phyloP scores from a whole-genome alignment of 2,797 vertebrate genomes.

The Lacerta agilis region DNA sequence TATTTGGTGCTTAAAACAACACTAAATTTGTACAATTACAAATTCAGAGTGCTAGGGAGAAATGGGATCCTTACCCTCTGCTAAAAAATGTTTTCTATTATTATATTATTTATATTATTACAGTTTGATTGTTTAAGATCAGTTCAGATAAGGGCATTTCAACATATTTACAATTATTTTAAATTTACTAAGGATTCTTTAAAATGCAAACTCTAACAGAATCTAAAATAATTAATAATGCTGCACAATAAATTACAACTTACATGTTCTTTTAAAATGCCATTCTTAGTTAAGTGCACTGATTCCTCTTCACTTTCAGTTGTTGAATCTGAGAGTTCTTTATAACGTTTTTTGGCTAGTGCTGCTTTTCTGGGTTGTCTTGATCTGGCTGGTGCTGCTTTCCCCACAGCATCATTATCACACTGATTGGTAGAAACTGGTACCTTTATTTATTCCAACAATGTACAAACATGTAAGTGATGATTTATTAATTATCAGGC shows the following conservation, averaged over 20 bases:
- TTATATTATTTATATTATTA: background rate
- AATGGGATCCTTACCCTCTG: background rate
- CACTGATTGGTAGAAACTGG: constrained; percentile 40
- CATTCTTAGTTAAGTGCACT: constrained; percentile 13
- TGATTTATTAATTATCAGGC: too few relatives aligned
- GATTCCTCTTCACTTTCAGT: constrained; percentile 74
- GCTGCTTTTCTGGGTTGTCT: constrained; percentile 78
- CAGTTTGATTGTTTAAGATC: background rate
- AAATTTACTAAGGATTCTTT: background rate
- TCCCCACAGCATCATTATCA: constrained; percentile 22
- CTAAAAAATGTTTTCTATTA: background rate
- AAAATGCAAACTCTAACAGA: background rate
- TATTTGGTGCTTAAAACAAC: background rate
- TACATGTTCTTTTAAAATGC: constrained; percentile 66
- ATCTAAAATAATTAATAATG: background rate
- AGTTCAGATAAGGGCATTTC: background rate
- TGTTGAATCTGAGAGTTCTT: constrained; percentile 81
- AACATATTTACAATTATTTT: background rate
- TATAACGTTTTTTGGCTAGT: constrained; percentile 77
- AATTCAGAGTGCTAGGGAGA: background rate
- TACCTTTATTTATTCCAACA: constrained; percentile 49
- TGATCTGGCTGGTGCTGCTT: constrained; percentile 50
- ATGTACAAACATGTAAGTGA: background rate
- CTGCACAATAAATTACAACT: background rate
- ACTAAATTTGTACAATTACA: background rate